Evolutionary conservation across 2,888 invertebrate genomes (phyloP), one percentile per base, ranked within the genome.

Genomic region (Hypselothyrea guttata): DNA sequence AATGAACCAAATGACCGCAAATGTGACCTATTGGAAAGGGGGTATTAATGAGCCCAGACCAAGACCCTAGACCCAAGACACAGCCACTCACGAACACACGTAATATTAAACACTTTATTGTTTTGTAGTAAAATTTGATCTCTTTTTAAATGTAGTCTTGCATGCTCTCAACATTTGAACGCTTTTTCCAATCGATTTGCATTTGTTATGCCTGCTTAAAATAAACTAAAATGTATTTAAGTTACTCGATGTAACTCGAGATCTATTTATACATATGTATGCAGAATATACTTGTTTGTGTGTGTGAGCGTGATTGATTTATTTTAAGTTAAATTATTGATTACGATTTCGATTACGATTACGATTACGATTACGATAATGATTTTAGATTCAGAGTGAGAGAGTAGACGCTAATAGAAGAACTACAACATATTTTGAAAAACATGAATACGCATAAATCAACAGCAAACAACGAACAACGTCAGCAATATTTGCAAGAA

Each of bases 351-450:
- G n/a, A n/a, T n/a, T n/a, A n/a, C n/a, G n/a, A n/a, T n/a, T n/a
- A n/a, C n/a, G n/a, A n/a, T n/a, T n/a, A n/a, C n/a, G n/a, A n/a
- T n/a, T n/a, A n/a, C n/a, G n/a, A n/a, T n/a, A n/a, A n/a, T n/a
- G n/a, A n/a, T n/a, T n/a, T n/a, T n/a, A n/a, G 16, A 38, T 16
- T 38, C 18, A 38, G 40, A 41, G 11, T 28, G 58, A 57, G 40
- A 63, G 57, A 67, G 35, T 31, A 54, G 65, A 62, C 64, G 48
- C 38, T 48, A 53, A 66, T 72, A 77, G 70, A 75, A 64, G 74
- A 86, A 87, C 81, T 86, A 86, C 87, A 87, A 87, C 87, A 87
- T 87, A 86, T 87, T 78, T 87, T 87, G 87, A 87, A 87, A 87
- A 87, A 88, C 87, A 87, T 87, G 73, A 86, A 69, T 65, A 70